These are phyloP conservation scores for Abrostola triplasia DNA, from an alignment of 2,888 invertebrate genomes.

Conservation along the genomic window DNA sequence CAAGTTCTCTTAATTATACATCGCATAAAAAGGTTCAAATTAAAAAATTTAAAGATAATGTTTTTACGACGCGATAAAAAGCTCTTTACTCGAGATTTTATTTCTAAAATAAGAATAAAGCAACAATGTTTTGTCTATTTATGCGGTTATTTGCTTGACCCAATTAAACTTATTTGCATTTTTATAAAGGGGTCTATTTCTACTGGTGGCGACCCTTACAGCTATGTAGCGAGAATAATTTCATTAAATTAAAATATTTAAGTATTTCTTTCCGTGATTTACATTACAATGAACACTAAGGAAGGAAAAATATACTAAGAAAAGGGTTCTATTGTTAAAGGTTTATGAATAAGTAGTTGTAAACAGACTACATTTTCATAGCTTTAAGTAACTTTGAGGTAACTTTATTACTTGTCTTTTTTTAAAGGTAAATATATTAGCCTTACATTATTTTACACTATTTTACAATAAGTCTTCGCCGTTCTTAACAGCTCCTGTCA, in stretches of 20 bases:
- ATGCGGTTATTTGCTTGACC: conserved; percentile 54
- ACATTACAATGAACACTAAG: neutral
- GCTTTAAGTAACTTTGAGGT: neutral
- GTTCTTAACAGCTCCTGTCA: too few relatives aligned
- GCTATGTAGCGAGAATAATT: conserved; percentile 24
- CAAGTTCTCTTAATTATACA: too few relatives aligned
- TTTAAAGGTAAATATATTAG: too few relatives aligned
- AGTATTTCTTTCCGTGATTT: conserved; percentile 4
- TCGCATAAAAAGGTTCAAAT: too few relatives aligned
- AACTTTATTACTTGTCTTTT: too few relatives aligned
- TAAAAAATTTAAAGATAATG: too few relatives aligned
- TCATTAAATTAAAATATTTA: conserved; percentile 28
- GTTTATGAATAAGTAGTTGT: neutral
- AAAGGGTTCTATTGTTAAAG: neutral
- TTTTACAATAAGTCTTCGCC: too few relatives aligned
- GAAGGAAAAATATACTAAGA: neutral
- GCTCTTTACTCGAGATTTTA: too few relatives aligned
- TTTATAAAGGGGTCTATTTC: conserved; percentile 49
- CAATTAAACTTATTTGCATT: conserved; percentile 63
- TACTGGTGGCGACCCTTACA: conserved; percentile 5
- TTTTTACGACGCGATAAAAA: too few relatives aligned
- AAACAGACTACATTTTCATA: neutral
- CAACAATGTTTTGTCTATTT: conserved; percentile 34
- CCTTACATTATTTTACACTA: too few relatives aligned
- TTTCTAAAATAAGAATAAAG: conserved; percentile 6